Base-by-base conservation (phyloP, 2,113 vertebrate genomes). In the Chionodraco myersi region DNA sequence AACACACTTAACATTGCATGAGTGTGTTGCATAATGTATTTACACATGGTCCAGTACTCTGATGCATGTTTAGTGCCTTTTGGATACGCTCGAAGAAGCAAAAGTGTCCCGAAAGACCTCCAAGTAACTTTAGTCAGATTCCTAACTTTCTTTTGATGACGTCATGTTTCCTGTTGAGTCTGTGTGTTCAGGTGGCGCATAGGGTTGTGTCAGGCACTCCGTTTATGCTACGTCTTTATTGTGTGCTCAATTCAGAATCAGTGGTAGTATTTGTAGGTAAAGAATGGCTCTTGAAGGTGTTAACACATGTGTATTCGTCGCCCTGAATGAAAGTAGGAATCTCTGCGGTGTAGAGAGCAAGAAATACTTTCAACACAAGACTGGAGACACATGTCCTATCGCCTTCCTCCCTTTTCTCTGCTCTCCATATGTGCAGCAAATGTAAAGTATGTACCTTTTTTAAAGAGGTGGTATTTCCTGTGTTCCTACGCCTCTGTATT, bases 21-120 rank as follows among this genome's bases (percentile, higher is more conserved):
- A 80, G 59, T 44, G 57, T 44, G 0, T 79, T 86, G 80, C 81
- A 82, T 90, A 85, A 88, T 84, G 80, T 77, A 88, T 80, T 83
- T 63, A 68, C 65, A 60, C 73, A 54, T 3, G 73, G 66, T 72
- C 44, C 70, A 34, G 10, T 48, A 1, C 66, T 70, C 30, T 56
- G 36, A 58, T 62, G 44, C 14, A 2, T 67, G 62, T 72, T 76
- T 49, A 51, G 56, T 51, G 41, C 26, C 44, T 81, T 67, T 62
- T 54, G 10, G 74, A 52, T 57, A 10, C 76, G 44, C 61, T 62
- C 36, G 26, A 60, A 76, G 77, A 69, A 78, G 56, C 26, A 13
- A 67, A 78, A 65, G 41, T n/a, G 21, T 72, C 63, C 60, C 10
- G 51, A 67, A 72, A 56, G 44, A 77, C 59, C 72, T 71, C 51